These are phyloP conservation scores for Argyresthia goedartella DNA, from an alignment of 2,888 invertebrate genomes.

Conservation along the genomic window DNA sequence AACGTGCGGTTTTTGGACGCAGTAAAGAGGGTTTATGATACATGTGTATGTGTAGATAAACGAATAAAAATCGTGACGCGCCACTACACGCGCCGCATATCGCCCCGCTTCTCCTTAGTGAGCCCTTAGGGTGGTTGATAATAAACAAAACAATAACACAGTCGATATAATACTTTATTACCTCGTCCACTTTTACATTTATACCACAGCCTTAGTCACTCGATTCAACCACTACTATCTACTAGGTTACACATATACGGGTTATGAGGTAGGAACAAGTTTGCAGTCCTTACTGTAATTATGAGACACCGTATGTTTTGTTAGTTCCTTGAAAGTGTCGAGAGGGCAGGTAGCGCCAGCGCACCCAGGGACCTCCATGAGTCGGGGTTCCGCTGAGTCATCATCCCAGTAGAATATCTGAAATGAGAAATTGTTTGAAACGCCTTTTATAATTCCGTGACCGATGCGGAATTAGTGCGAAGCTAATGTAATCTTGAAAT, in stretches of 20 bases:
- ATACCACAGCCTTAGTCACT: conserved; percentile 31
- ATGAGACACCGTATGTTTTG: conserved; percentile 51
- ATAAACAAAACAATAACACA: conserved; percentile 1
- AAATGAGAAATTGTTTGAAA: conserved; percentile 13
- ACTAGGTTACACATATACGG: conserved; percentile 1
- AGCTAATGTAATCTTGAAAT: too few relatives aligned
- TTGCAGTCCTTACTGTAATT: conserved; percentile 56
- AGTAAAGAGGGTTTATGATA: too few relatives aligned
- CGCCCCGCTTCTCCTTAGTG: too few relatives aligned
- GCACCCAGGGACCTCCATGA: conserved; percentile 68
- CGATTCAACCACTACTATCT: conserved; percentile 13
- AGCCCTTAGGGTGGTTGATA: too few relatives aligned
- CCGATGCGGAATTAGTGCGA: too few relatives aligned
- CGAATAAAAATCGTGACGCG: too few relatives aligned
- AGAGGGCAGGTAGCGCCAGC: conserved; percentile 56
- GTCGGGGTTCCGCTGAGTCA: conserved; percentile 55
- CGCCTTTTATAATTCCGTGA: neutral
- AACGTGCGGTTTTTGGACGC: too few relatives aligned
- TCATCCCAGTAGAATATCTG: conserved; percentile 70
- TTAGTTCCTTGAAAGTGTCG: conserved; percentile 57
- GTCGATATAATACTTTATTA: conserved; percentile 21
- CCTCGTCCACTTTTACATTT: neutral
- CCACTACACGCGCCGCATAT: too few relatives aligned
- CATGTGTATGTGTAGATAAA: too few relatives aligned
- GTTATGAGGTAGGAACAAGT: conserved; percentile 28